Evolutionary conservation across 2,113 vertebrate species (phyloP), one percentile per base, ranked within the genome.

Genomic region (Emberiza fucata): DNA sequence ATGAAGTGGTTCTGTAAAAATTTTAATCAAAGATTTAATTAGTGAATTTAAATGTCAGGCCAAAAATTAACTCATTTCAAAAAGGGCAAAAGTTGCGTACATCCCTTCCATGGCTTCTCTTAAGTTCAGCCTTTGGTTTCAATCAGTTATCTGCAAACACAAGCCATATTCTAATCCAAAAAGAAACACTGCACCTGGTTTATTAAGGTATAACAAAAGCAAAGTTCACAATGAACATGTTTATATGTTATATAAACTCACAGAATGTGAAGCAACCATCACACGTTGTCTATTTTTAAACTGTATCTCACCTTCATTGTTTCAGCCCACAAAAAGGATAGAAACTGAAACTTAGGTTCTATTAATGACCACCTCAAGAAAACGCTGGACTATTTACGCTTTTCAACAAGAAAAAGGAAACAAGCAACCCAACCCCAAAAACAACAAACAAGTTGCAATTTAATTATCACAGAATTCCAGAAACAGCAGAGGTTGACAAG

Each of bases 41-140:
- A 64, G 23, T 24, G 24, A 66, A 71, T 87, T 78, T 53, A 91
- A 89, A 87, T n/a, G 33, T 78, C 65, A 81, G 65, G 39, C 17
- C 65, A 85, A 79, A 96, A 82, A 71, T 63, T 90, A 87, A 66
- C 17, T n/a, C 12, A 75, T 33, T 90, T 93, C 33, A 39, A 79
- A 79, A 87, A 72, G 57, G 63, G 71, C 31, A 69, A 14, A 83
- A 81, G 12, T 75, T 81, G 47, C 2, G 0, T 11, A 78, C 33
- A 68, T 54, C 9, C 10, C n/a, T 37, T 73, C 33, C 20, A 27
- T 2, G 6, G 28, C 21, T 75, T 73, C 50, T 73, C 2, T 18
- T 16, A 59, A 50, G 27, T 56, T 75, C 51, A 66, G 3, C 18
- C 31, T 81, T 70, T 9, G 48, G 45, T 82, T 86, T 82, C 44